phyloP scores from a whole-genome alignment of 2,113 vertebrate species.

The Carlito syrichta region DNA sequence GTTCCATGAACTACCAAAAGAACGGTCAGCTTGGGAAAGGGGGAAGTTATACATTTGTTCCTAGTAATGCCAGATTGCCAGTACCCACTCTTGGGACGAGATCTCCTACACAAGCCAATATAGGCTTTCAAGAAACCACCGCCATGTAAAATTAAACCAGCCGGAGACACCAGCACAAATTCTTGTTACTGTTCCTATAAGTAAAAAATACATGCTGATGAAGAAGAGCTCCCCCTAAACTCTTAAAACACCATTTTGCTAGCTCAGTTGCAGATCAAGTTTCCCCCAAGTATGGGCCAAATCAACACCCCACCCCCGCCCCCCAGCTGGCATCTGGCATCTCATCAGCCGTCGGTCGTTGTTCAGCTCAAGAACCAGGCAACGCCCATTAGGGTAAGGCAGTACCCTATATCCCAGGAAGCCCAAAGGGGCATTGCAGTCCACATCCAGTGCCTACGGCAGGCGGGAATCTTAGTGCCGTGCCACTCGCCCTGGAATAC shows the following conservation, averaged over 20 bases:
- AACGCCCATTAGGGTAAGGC: too few species aligned
- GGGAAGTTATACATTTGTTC: not conserved
- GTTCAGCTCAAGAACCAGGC: too few species aligned
- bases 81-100: not conserved
- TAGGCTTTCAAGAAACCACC: not conserved
- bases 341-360: too few species aligned
- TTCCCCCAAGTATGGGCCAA: not conserved
- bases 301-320: accelerated
- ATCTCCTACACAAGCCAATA: not conserved
- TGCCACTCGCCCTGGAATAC: not conserved
- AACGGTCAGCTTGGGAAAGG: not conserved
- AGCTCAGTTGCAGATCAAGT: too few species aligned
- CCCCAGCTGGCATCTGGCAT: too few species aligned
- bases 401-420: accelerated
- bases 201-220: accelerated
- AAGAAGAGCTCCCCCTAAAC: not conserved
- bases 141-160: accelerated
- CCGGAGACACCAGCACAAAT: not conserved
- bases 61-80: not conserved
- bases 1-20: too few species aligned
- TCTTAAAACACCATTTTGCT: too few species aligned
- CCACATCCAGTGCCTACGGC: accelerated
- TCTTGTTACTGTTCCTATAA: too few species aligned
- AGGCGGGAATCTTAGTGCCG: accelerated
- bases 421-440: accelerated